Percentiles rank a stretch among this genome's conserved stretches.
Conservation (phyloP, 2,888 invertebrate genomes). For the Agelastica alni region DNA sequence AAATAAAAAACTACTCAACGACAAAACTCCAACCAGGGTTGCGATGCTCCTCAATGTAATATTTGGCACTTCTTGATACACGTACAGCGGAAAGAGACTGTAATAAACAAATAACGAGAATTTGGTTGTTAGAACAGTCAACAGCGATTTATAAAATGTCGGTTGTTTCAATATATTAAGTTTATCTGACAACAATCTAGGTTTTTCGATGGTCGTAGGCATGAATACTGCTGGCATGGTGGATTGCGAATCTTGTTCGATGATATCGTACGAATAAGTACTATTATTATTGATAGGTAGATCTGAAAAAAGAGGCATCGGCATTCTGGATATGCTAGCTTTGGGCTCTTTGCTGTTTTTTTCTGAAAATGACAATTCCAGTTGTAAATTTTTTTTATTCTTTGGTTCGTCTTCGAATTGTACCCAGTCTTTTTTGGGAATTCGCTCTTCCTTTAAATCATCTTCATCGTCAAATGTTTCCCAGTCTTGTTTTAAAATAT, state of each 20-base stretch:
- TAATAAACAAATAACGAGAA: slow-evolving; percentile 61
- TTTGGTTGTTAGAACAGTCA: slow-evolving; percentile 61
- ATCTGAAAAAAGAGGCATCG: slow-evolving; percentile 63
- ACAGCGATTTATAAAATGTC: slow-evolving; percentile 62
- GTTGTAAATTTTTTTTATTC: slow-evolving; percentile 34
- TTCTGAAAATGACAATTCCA: slow-evolving; percentile 40
- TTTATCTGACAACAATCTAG: slow-evolving; percentile 25
- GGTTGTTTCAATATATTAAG: slow-evolving; percentile 45
- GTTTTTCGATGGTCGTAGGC: slow-evolving; percentile 35
- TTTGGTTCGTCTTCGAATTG: slow-evolving; percentile 12
- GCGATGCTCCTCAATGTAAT: slow-evolving; percentile 43
- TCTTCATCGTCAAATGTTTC: slow-evolving; percentile 40
- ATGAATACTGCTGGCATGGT: slow-evolving; percentile 43
- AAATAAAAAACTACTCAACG: slow-evolving; percentile 45
- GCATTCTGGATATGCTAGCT: slow-evolving; percentile 43
- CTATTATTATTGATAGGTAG: slow-evolving; percentile 59
- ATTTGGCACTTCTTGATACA: slow-evolving; percentile 51
- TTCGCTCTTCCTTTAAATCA: slow-evolving; percentile 11
- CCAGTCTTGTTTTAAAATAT: slow-evolving; percentile 40
- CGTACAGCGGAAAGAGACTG: slow-evolving; percentile 60
- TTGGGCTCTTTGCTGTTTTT: slow-evolving; percentile 27
- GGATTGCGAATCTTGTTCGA: slow-evolving; percentile 28
- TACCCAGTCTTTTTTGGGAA: slow-evolving; percentile 11
- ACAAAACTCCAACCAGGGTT: slow-evolving; percentile 46
- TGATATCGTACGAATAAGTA: slow-evolving; percentile 50